Percentiles rank a stretch among this genome's conserved stretches.
Evolutionary conservation across 2,113 vertebrate species (phyloP).

Genomic region (Brachirus orientalis): DNA sequence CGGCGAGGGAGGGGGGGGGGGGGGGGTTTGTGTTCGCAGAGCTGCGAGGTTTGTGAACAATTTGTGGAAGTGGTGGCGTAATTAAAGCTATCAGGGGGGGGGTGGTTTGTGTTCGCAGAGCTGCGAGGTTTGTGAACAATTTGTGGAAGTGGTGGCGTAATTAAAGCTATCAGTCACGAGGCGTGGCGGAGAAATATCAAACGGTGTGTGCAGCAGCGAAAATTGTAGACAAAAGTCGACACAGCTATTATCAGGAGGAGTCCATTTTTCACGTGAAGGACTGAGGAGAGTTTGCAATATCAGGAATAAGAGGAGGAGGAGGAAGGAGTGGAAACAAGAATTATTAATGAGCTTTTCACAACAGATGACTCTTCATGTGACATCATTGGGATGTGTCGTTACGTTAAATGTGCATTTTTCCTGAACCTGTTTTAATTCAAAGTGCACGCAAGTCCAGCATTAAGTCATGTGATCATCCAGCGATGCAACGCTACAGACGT

Average conservation of each 20-base stretch:
- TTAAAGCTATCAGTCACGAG: conserved; percentile 78
- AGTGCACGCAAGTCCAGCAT: too few species aligned
- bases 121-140: conserved; percentile 66
- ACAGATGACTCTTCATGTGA: neutral
- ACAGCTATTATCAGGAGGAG: conserved; percentile 70
- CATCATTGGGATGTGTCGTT: too few species aligned
- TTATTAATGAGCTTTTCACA: conserved; percentile 13
- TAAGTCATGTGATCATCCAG: too few species aligned
- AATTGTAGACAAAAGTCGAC: conserved; percentile 73
- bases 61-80: conserved; percentile 74
- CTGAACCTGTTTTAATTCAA: too few species aligned
- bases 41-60: conserved; percentile 65
- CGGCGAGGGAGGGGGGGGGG: conserved; percentile 38
- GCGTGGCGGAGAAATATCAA: conserved; percentile 67
- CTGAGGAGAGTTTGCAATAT: conserved; percentile 41
- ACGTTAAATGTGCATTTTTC: too few species aligned
- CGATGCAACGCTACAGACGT: too few species aligned
- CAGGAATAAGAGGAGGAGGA: conserved; percentile 40
- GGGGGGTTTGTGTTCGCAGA: conserved; percentile 41
- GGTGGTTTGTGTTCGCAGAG: conserved; percentile 40
- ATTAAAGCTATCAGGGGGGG: conserved; percentile 75
- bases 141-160: conserved; percentile 74
- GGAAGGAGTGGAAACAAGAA: conserved; percentile 16
- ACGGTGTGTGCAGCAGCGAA: conserved; percentile 54
- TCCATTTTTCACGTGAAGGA: conserved; percentile 70